phyloP scores from a whole-genome alignment of 53 echinoderm and acorn worm genomes.

The Astropecten irregularis region DNA sequence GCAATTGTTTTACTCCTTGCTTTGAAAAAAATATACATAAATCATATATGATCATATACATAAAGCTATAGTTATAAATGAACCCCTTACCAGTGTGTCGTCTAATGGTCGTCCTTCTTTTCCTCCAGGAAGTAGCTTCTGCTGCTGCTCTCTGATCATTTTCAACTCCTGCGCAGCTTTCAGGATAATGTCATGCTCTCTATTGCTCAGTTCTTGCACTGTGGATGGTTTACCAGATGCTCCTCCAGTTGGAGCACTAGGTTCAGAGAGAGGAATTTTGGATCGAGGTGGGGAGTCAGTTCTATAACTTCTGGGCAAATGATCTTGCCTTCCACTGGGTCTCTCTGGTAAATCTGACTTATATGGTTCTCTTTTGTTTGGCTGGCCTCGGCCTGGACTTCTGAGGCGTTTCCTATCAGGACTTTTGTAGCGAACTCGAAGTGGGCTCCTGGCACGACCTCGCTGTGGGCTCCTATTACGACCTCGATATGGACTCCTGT shows the following conservation, averaged over 20 bases:
- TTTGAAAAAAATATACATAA: too few species aligned
- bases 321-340: not conserved
- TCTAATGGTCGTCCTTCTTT: not conserved
- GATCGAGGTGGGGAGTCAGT: constrained; percentile 17
- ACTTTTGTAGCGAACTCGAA: not conserved
- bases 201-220: constrained; percentile 50
- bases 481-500: constrained; percentile 12
- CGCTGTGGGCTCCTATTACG: not conserved
- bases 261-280: not conserved
- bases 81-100: not conserved
- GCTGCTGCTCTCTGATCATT: constrained; percentile 62
- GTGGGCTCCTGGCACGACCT: not conserved
- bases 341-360: not conserved
- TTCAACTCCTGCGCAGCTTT: constrained; percentile 69
- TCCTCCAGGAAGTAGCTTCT: constrained; percentile 42
- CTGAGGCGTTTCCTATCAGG: not conserved
- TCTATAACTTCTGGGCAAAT: constrained; percentile 32
- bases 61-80: too few species aligned
- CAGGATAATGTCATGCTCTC: constrained; percentile 48
- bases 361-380: not conserved
- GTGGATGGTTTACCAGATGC: constrained; percentile 12
- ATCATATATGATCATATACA: too few species aligned
- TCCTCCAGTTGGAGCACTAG: not conserved
- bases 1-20: too few species aligned
- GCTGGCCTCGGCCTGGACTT: not conserved